Percentiles rank a stretch among this genome's conserved stretches.
These are phyloP conservation scores for Atopsyche davidsoni DNA, from an alignment of 1,140 invertebrate genomes.

Conservation along the genomic window DNA sequence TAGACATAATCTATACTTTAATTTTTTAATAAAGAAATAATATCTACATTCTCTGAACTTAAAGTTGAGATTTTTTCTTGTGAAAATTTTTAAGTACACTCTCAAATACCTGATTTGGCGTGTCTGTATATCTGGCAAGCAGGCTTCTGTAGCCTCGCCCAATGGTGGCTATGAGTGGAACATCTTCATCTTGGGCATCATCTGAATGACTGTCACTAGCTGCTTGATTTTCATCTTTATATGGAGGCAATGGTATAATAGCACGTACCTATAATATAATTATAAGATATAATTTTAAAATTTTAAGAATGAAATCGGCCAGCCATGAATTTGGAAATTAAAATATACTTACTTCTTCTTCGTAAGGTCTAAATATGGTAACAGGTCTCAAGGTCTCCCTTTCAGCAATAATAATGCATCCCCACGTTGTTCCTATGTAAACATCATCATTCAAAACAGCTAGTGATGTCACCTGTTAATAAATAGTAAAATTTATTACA, in stretches of 20 bases:
- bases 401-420: conserved; percentile 84
- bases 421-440: conserved; percentile 88
- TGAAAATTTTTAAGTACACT: background rate
- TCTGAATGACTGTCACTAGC: conserved; percentile 42
- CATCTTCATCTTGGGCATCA: conserved; percentile 38
- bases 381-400: conserved; percentile 72
- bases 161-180: conserved; percentile 64
- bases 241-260: conserved; percentile 37
- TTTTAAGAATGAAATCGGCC: background rate
- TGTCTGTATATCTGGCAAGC: conserved; percentile 63
- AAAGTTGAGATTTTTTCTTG: no score
- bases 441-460: conserved; percentile 63
- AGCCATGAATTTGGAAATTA: no score
- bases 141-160: conserved; percentile 79
- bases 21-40: no score
- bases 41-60: no score
- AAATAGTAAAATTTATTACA: conserved; percentile 1
- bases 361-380: conserved; percentile 84
- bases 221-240: conserved; percentile 31
- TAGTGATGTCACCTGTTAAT: conserved; percentile 67
- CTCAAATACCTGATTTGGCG: conserved; percentile 38
- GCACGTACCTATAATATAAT: conserved; percentile 35
- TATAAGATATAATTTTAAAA: background rate
- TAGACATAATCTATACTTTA: no score
- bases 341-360: conserved; percentile 62